Conservation (phyloP, 2,113 vertebrate genomes). For the Penelope pileata region DNA sequence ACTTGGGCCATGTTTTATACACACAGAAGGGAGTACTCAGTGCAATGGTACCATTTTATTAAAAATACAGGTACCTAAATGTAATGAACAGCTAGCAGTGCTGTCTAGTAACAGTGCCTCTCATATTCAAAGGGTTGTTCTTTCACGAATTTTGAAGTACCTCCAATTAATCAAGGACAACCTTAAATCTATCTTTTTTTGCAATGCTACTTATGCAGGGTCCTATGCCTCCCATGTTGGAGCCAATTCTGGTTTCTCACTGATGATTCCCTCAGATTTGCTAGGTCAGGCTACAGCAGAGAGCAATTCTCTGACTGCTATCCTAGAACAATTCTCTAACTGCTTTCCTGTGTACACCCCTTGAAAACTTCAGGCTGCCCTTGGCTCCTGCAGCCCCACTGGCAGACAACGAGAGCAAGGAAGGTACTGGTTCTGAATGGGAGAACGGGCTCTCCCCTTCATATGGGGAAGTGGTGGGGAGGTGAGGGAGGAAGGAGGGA, state of each 20-base stretch:
- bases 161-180: not conserved
- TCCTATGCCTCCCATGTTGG: not conserved
- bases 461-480: not conserved
- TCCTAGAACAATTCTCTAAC: not conserved
- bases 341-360: not conserved
- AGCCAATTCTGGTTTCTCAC: not conserved
- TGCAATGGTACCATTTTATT: not conserved
- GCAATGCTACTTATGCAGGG: not conserved
- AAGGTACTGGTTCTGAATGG: not conserved
- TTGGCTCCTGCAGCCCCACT: fast-evolving
- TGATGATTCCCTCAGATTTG: not conserved
- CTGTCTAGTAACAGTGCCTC: not conserved
- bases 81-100: not conserved
- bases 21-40: not conserved
- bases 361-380: not conserved
- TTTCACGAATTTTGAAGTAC: not conserved
- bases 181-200: not conserved
- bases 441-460: not conserved
- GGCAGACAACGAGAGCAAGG: not conserved
- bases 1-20: not conserved
- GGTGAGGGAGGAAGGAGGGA: not conserved
- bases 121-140: not conserved
- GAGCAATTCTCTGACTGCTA: not conserved
- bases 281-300: not conserved
- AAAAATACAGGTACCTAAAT: not conserved